phyloP scores from a whole-genome alignment of 1,140 invertebrate species.

The Ditylenchus dipsaci region DNA sequence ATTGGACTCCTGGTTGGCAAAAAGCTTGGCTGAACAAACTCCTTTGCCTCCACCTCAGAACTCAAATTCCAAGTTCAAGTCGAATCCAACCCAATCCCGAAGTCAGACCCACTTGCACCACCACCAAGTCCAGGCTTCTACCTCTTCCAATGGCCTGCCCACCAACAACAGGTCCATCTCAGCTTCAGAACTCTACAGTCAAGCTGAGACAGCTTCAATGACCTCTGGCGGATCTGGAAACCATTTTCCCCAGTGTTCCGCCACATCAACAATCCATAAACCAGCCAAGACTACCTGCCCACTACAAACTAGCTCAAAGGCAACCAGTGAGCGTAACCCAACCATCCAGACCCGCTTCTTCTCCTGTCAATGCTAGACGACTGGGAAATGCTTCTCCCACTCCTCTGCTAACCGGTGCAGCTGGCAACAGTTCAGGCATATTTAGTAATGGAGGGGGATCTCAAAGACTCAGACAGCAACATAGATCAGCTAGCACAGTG shows the following conservation, averaged over 20 bases:
- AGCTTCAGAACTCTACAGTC: constrained; percentile 24
- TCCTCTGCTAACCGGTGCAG: background rate
- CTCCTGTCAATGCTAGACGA: background rate
- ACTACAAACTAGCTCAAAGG: constrained; percentile 20
- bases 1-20: constrained; percentile 60
- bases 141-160: background rate
- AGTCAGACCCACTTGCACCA: background rate
- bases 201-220: constrained; percentile 20
- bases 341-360: background rate
- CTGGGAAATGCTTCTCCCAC: constrained; percentile 12
- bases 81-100: background rate
- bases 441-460: background rate
- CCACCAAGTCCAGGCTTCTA: background rate
- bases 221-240: constrained; percentile 1
- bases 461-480: constrained; percentile 14
- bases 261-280: background rate
- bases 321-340: background rate
- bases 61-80: background rate
- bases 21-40: constrained; percentile 7
- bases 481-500: constrained; percentile 15
- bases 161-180: constrained; percentile 23
- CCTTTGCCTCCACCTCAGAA: constrained; percentile 3
- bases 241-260: background rate
- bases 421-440: background rate
- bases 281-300: constrained; percentile 23